Conservation (phyloP, 2,888 invertebrate genomes). For the Heliconius charithonia region DNA sequence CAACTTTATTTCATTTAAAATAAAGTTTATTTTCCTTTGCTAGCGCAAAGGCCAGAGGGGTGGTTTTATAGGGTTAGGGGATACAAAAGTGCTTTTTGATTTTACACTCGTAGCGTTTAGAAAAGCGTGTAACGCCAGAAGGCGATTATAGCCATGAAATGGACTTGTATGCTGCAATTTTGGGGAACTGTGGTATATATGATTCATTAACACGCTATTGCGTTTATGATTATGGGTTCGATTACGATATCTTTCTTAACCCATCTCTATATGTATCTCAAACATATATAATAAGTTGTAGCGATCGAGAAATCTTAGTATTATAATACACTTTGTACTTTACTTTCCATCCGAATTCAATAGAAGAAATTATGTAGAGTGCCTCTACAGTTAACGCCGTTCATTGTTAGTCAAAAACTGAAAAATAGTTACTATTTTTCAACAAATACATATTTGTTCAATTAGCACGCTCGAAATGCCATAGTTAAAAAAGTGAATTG, state of each 20-base stretch:
- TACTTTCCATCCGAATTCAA: too few species aligned
- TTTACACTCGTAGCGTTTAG: constrained; percentile 35
- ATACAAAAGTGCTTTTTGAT: constrained; percentile 39
- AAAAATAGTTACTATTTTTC: too few species aligned
- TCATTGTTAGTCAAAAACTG: too few species aligned
- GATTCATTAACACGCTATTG: constrained; percentile 1
- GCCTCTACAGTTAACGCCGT: too few species aligned
- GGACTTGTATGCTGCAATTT: constrained; percentile 9
- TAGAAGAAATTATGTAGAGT: too few species aligned
- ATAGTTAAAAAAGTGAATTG: too few species aligned
- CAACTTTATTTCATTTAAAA: background rate
- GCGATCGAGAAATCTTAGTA: too few species aligned
- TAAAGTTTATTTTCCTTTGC: background rate
- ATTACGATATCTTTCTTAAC: background rate
- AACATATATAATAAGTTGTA: too few species aligned
- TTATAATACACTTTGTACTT: too few species aligned
- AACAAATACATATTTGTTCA: too few species aligned
- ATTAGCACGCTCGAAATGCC: too few species aligned
- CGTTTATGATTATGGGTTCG: background rate
- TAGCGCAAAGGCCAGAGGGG: constrained; percentile 13
- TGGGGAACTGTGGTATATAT: background rate
- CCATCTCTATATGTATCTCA: background rate
- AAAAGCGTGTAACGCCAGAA: constrained; percentile 34
- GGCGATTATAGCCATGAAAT: constrained; percentile 32
- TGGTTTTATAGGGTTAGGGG: constrained; percentile 31